Evolutionary conservation across 1,140 invertebrate species (phyloP).

Genomic region (Schmidtea mediterranea): DNA sequence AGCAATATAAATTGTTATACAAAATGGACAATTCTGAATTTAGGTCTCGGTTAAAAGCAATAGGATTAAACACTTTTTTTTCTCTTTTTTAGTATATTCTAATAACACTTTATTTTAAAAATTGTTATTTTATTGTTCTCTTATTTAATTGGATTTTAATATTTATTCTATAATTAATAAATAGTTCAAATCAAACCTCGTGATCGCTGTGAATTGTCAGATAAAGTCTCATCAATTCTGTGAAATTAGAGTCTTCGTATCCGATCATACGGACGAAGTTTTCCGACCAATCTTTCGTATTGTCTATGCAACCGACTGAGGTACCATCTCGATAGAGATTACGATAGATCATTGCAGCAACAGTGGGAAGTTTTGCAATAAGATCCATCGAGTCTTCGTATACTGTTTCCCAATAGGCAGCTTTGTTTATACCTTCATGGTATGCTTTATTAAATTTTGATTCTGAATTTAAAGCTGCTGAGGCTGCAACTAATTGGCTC

Average conservation of each 20-base stretch:
- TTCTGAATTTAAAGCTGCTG: slow-evolving; percentile 68
- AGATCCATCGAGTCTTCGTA: slow-evolving; percentile 86
- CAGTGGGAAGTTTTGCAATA: slow-evolving; percentile 72
- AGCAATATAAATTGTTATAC: no score
- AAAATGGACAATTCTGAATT: no score
- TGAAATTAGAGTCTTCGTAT: slow-evolving; percentile 55
- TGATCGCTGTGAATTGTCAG: slow-evolving; percentile 51
- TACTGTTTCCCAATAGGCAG: slow-evolving; percentile 59
- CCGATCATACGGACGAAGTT: slow-evolving; percentile 78
- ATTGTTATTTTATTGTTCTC: no score
- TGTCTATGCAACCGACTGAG: slow-evolving; percentile 56
- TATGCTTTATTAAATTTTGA: slow-evolving; percentile 78
- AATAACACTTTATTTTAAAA: no score
- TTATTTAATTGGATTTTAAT: no score
- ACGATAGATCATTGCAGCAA: slow-evolving; percentile 74
- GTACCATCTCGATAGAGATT: slow-evolving; percentile 61
- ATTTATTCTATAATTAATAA: slow-evolving; percentile 4
- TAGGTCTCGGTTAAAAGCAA: no score
- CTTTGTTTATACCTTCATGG: slow-evolving; percentile 49
- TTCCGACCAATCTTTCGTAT: slow-evolving; percentile 50
- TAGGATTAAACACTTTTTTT: no score
- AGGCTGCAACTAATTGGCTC: slow-evolving; percentile 71
- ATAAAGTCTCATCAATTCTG: slow-evolving; percentile 71
- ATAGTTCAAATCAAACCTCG: neutral
- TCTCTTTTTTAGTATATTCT: no score